Evolutionary conservation across 2,113 vertebrate genomes (phyloP).

Genomic region (Trogon surrucura): DNA sequence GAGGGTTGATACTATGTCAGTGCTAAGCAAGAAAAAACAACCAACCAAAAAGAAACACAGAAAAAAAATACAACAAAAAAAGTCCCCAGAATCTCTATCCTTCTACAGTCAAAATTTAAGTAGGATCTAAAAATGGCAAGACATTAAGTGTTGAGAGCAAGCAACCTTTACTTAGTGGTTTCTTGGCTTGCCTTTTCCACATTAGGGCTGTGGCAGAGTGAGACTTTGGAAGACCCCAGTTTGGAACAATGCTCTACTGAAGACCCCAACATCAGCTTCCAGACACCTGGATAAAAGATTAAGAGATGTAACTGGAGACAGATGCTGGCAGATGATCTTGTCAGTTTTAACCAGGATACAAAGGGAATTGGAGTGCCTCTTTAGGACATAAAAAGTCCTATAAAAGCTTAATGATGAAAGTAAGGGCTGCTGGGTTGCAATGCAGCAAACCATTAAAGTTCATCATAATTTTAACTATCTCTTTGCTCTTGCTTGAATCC

Average conservation of each 20-base stretch:
- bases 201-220: neutral
- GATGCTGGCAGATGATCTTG: neutral
- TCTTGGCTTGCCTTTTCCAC: neutral
- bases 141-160: neutral
- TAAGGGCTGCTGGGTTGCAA: neutral
- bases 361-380: neutral
- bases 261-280: neutral
- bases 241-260: neutral
- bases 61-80: neutral
- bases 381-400: neutral
- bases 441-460: neutral
- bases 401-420: neutral
- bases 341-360: neutral
- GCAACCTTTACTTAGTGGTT: neutral
- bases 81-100: neutral
- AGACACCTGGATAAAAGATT: neutral
- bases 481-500: neutral
- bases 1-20: neutral
- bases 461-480: neutral
- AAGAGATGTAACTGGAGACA: neutral
- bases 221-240: neutral
- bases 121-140: neutral
- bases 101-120: neutral
- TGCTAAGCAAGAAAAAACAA: neutral
- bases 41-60: neutral